These are phyloP conservation scores for Spilogale gracilis DNA, from an alignment of 2,113 vertebrate species.

Conservation along the genomic window DNA sequence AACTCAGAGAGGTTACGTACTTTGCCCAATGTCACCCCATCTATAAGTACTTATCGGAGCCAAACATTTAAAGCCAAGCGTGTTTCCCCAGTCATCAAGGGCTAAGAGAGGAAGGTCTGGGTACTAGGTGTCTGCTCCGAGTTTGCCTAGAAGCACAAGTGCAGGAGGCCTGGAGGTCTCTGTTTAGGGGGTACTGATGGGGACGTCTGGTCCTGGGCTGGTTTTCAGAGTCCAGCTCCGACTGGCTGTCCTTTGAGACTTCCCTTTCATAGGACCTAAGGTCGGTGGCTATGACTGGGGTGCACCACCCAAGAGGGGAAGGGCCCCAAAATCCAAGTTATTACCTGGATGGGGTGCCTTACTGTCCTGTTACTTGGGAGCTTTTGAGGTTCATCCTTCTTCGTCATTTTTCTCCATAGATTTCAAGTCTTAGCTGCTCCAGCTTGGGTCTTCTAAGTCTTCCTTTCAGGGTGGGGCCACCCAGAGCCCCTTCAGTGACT, in stretches of 20 bases:
- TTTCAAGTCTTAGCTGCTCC: slow-evolving; percentile 25
- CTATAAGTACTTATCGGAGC: neutral
- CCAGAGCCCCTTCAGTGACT: neutral
- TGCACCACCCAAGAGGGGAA: neutral
- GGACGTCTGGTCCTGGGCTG: neutral
- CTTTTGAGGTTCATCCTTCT: neutral
- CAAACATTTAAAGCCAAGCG: neutral
- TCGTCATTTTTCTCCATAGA: neutral
- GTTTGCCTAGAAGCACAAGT: neutral
- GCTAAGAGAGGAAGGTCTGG: neutral
- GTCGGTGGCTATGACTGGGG: neutral
- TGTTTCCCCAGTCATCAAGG: neutral
- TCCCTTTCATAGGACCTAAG: neutral
- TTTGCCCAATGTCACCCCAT: neutral
- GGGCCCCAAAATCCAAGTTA: neutral
- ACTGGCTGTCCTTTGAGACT: neutral
- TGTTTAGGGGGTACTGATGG: neutral
- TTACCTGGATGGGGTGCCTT: neutral
- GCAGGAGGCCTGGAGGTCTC: neutral
- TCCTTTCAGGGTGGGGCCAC: neutral
- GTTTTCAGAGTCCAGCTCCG: neutral
- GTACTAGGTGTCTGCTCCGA: neutral
- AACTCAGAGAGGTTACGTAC: neutral
- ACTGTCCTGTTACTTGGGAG: neutral
- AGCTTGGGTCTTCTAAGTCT: neutral